These are phyloP conservation scores for Paramacrobiotus metropolitanus DNA, from an alignment of 1,140 invertebrate species.

Conservation along the genomic window DNA sequence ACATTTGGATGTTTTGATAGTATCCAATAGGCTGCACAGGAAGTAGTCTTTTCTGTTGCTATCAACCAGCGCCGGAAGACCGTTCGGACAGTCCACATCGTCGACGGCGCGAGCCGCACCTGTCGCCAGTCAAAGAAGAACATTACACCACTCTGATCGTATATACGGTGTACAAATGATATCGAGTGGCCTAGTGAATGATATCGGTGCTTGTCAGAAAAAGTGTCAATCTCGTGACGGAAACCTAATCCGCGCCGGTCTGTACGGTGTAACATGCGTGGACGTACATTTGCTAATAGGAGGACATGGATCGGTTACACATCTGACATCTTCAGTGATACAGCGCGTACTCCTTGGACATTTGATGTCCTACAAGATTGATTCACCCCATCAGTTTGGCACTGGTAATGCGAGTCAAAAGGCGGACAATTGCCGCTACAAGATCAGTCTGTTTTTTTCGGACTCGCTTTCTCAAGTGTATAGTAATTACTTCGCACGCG, in stretches of 20 bases:
- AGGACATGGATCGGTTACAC: slow-evolving; percentile 47
- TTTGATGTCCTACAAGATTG: slow-evolving; percentile 29
- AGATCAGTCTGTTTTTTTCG: too few species aligned
- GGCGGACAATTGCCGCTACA: too few species aligned
- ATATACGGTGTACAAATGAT: too few species aligned
- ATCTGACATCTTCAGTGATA: slow-evolving; percentile 48
- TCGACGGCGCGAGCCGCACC: neutral
- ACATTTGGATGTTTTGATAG: neutral
- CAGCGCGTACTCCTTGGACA: slow-evolving; percentile 48
- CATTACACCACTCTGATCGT: too few species aligned
- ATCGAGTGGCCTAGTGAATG: too few species aligned
- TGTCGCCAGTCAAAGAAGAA: neutral
- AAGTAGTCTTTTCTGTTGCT: slow-evolving; percentile 3
- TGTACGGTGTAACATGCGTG: too few species aligned
- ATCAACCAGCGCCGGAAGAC: neutral
- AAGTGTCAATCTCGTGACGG: neutral
- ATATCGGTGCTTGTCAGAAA: neutral
- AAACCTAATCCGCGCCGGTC: too few species aligned
- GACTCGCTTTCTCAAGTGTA: too few species aligned
- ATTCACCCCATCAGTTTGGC: too few species aligned
- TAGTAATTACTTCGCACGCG: slow-evolving; percentile 36
- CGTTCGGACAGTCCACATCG: neutral
- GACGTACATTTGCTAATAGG: slow-evolving; percentile 50
- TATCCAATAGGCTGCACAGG: neutral
- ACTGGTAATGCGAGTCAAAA: too few species aligned